phyloP scores from a whole-genome alignment of 2,113 vertebrate genomes.

The Rhadina sibilatrix region DNA sequence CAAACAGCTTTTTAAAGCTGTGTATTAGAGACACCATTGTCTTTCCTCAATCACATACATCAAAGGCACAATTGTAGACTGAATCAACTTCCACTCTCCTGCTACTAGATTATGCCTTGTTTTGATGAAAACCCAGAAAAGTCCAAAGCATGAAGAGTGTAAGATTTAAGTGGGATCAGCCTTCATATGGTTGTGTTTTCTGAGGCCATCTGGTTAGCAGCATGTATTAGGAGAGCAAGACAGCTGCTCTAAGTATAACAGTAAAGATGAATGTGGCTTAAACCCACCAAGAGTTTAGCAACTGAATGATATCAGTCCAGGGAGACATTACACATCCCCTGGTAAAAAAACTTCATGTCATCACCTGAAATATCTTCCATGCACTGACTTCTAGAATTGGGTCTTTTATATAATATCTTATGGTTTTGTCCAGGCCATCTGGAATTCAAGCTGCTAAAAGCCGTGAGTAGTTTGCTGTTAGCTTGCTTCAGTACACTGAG shows the following conservation, averaged over 20 bases:
- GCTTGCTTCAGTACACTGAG: neutral
- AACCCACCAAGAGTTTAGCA: constrained; percentile 3
- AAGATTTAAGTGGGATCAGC: constrained; percentile 20
- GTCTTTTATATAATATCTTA: constrained; percentile 19
- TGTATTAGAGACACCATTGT: neutral
- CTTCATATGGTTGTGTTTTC: constrained; percentile 27
- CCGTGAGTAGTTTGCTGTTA: neutral
- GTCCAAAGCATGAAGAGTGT: neutral
- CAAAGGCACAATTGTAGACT: neutral
- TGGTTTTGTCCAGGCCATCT: constrained; percentile 27
- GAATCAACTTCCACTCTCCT: neutral
- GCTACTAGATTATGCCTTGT: neutral
- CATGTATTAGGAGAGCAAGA: neutral
- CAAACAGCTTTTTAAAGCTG: neutral
- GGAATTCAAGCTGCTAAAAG: constrained; percentile 46
- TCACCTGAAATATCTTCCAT: constrained; percentile 32
- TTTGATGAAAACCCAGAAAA: neutral
- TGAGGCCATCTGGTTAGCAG: constrained; percentile 46
- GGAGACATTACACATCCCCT: neutral
- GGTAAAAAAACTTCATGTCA: constrained; percentile 20
- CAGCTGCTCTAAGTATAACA: neutral
- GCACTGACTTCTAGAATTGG: neutral
- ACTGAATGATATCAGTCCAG: neutral
- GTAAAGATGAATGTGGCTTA: neutral
- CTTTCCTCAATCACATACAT: neutral